Base-by-base conservation (phyloP, 2,888 invertebrate genomes). In the Parthenolecanium corni region DNA sequence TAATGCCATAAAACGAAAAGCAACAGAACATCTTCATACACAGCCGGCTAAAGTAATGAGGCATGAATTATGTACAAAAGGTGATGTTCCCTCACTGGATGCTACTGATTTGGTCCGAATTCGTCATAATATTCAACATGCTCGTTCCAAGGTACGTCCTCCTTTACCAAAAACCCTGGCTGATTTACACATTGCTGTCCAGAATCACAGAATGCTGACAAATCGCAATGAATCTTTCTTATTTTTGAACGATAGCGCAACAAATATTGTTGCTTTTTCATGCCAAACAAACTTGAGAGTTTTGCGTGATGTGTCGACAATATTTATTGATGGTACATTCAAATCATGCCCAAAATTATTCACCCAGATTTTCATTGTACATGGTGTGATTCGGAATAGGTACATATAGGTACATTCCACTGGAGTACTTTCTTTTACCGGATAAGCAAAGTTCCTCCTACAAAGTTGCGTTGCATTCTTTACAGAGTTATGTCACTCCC, bases 1-100 rank as follows among this genome's bases (percentile, higher is more conserved):
- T 11, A 52, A 52, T 52, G 23, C 20, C 14, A 14, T 52, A 23
- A 52, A 52, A 52, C 52, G 52, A 5, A 52, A 52, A 52, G 52
- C 23, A 6, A 14, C 14, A 9, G 52, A 47, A 9, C 9, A 38
- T 38, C 9, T 12, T 9, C 38, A 38, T 38, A 12, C 9, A 38
- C 9, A 9, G 9, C 38, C 38, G 12, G 38, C 38, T 38, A 38
- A 38, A 12, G 12, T 38, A 38, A 38, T 38, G 9, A 11, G 38
- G 9, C 38, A 12, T 11, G 38, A 38, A 38, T 12, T 38, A 12
- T 9, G 9, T 12, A 12, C 9, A 38, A 12, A 38, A 38, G 38
- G 38, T 38, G 12, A 38, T 38, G 38, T 38, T 38, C 12, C 12
- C 38, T 11, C 38, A 38, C 9, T 38, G 38, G 12, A 38, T 38